Conservation (phyloP, 2,797 vertebrate genomes). For the Danio tinwini region DNA sequence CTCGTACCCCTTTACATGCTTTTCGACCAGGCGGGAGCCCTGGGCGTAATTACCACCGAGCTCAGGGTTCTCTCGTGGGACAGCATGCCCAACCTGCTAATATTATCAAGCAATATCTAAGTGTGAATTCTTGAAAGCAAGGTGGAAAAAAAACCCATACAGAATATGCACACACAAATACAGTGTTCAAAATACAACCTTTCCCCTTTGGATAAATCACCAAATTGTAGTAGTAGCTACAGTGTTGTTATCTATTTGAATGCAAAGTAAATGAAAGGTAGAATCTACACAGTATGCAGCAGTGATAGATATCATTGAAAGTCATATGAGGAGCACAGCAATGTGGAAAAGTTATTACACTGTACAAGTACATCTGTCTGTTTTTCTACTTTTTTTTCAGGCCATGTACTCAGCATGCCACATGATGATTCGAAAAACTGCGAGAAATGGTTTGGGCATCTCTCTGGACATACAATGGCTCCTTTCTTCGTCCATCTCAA, state of each 20-base stretch:
- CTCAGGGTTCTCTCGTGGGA: too few relatives aligned
- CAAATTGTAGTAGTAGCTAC: neutral
- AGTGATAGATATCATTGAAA: neutral
- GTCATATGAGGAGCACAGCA: neutral
- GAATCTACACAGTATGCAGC: neutral
- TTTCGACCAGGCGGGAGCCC: too few relatives aligned
- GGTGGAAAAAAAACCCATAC: neutral
- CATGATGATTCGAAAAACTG: slow-evolving; percentile 96
- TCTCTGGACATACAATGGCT: slow-evolving; percentile 90
- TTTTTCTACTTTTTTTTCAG: slow-evolving; percentile 67
- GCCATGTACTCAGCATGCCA: slow-evolving; percentile 97
- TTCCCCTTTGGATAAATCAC: neutral
- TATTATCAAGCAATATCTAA: too few relatives aligned
- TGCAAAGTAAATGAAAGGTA: neutral
- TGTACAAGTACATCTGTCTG: neutral
- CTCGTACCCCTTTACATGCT: too few relatives aligned
- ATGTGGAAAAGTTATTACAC: slow-evolving; percentile 5
- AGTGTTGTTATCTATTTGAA: neutral
- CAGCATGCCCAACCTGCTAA: too few relatives aligned
- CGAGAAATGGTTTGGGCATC: slow-evolving; percentile 84
- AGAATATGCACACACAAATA: slow-evolving; percentile 2
- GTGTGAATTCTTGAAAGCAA: neutral
- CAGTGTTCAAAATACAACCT: neutral
- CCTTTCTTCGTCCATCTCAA: slow-evolving; percentile 88
- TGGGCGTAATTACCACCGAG: too few relatives aligned